These are phyloP conservation scores for Amphibalanus amphitrite DNA, from an alignment of 1,140 invertebrate genomes.

Conservation along the genomic window DNA sequence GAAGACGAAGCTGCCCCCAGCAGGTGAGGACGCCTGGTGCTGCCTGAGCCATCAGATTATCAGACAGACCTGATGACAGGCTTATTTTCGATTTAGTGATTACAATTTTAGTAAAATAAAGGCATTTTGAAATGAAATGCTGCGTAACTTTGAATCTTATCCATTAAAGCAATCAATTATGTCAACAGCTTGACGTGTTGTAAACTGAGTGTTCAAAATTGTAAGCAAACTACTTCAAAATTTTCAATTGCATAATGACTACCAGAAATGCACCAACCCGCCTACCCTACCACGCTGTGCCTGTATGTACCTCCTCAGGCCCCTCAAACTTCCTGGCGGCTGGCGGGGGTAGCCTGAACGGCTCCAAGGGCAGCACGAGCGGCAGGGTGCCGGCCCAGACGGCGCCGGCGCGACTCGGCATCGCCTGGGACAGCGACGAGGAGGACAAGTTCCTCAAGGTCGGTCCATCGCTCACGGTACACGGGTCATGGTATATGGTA, in stretches of 20 bases:
- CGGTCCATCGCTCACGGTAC: no score
- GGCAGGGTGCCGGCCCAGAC: conserved; percentile 23
- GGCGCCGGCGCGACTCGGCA: conserved; percentile 28
- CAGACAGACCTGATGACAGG: no score
- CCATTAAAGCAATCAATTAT: no score
- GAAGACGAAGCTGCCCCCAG: conserved; percentile 47
- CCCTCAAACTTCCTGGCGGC: not conserved
- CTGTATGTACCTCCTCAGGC: not conserved
- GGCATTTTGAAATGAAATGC: no score
- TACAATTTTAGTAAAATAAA: no score
- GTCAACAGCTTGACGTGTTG: no score
- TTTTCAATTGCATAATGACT: not conserved
- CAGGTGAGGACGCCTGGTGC: conserved; percentile 32
- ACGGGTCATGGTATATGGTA: not conserved
- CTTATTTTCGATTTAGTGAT: no score
- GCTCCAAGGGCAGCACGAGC: conserved; percentile 7
- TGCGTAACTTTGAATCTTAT: no score
- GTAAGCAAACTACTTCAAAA: not conserved
- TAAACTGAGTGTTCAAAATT: no score
- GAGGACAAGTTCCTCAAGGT: conserved; percentile 27
- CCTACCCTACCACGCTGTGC: not conserved
- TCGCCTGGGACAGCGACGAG: conserved; percentile 24
- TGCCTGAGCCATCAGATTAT: no score
- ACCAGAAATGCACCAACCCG: not conserved
- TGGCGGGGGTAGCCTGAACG: conserved; percentile 4